Conservation (phyloP, 2,888 invertebrate species). For the Mellilla xanthometata region DNA sequence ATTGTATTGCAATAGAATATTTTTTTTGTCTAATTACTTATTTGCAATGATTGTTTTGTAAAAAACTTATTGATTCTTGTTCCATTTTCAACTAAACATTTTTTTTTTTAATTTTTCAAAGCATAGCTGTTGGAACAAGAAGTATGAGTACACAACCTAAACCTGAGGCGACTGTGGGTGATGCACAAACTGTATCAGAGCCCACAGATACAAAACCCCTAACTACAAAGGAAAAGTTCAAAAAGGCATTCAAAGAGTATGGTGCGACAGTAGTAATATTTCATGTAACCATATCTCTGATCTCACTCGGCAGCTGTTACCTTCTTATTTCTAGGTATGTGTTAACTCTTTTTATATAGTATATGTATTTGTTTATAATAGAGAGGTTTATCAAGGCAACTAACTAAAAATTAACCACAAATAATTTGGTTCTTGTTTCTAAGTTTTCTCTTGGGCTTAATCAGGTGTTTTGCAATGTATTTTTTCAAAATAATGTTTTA, state of each 20-base stretch:
- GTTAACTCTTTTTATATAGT: conserved; percentile 7
- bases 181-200: background rate
- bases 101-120: conserved; percentile 58
- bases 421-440: too few relatives aligned
- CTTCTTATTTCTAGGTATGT: conserved; percentile 91
- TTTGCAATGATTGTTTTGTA: too few relatives aligned
- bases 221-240: conserved; percentile 86
- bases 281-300: conserved; percentile 92
- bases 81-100: conserved; percentile 34
- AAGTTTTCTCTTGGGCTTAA: too few relatives aligned
- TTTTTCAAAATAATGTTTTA: background rate
- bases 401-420: background rate
- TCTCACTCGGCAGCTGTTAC: conserved; percentile 93
- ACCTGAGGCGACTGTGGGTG: conserved; percentile 15
- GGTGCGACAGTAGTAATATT: conserved; percentile 94
- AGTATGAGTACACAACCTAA: conserved; percentile 59
- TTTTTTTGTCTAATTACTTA: too few relatives aligned
- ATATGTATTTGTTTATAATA: conserved; percentile 19
- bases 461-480: too few relatives aligned
- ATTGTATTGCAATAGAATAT: too few relatives aligned
- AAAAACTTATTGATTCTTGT: conserved; percentile 5
- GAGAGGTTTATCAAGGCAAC: conserved; percentile 14
- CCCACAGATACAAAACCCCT: conserved; percentile 35
- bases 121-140: conserved; percentile 74
- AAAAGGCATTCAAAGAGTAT: conserved; percentile 92